Evolutionary conservation across 2,797 vertebrate genomes (phyloP).

Genomic region (Ctenopoma multispine): DNA sequence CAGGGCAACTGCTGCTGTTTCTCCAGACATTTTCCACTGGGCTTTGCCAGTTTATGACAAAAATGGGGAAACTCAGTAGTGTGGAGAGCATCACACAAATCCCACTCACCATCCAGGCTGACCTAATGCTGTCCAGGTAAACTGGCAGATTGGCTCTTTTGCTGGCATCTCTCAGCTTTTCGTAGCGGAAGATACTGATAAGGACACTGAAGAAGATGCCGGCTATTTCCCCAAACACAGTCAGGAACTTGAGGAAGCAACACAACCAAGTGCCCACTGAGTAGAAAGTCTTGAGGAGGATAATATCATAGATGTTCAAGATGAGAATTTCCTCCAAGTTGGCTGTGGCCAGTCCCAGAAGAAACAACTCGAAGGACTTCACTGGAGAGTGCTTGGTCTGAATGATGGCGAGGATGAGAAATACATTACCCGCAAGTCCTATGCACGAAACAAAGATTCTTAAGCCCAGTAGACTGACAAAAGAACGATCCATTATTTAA

Average conservation of each 20-base stretch:
- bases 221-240: slow-evolving; percentile 66
- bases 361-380: slow-evolving; percentile 83
- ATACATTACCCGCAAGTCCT: slow-evolving; percentile 77
- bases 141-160: slow-evolving; percentile 65
- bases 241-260: slow-evolving; percentile 71
- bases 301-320: slow-evolving; percentile 73
- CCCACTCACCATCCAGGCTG: slow-evolving; percentile 55
- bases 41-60: slow-evolving; percentile 39
- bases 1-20: slow-evolving; percentile 48
- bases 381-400: slow-evolving; percentile 49
- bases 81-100: slow-evolving; percentile 54
- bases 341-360: slow-evolving; percentile 74
- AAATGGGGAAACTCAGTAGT: slow-evolving; percentile 66
- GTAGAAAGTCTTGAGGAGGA: slow-evolving; percentile 8
- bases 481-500: slow-evolving; percentile 50
- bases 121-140: slow-evolving; percentile 71
- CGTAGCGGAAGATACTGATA: slow-evolving; percentile 83
- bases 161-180: slow-evolving; percentile 78
- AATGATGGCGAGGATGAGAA: slow-evolving; percentile 72
- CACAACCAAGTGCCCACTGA: slow-evolving; percentile 42
- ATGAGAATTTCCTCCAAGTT: slow-evolving; percentile 80
- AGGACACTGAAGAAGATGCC: slow-evolving; percentile 84
- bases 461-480: slow-evolving; percentile 51
- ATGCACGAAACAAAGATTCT: slow-evolving; percentile 68
- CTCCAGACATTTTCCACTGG: slow-evolving; percentile 19